These are phyloP conservation scores for Theocolax elegans DNA, from an alignment of 1,140 invertebrate species.

Conservation along the genomic window DNA sequence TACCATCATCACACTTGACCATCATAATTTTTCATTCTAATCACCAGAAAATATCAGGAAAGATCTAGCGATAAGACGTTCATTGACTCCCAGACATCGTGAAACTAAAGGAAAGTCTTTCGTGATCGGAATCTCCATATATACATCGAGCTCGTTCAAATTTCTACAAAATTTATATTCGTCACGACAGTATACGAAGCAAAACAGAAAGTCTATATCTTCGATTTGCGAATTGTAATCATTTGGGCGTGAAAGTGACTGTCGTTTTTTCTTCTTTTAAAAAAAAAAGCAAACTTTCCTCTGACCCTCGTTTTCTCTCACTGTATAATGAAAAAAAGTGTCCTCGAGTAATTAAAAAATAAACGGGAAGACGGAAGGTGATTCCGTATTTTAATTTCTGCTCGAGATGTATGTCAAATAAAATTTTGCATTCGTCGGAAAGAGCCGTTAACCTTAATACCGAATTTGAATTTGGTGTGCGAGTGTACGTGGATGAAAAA, in stretches of 20 bases:
- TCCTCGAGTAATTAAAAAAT: background rate
- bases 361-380: background rate
- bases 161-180: background rate
- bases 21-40: no score
- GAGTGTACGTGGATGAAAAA: background rate
- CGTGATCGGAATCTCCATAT: background rate
- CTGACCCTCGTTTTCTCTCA: background rate
- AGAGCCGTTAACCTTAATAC: slow-evolving; percentile 10
- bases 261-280: background rate
- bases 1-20: no score
- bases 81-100: no score
- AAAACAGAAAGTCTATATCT: no score
- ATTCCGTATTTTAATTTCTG: background rate
- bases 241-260: background rate
- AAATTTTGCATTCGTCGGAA: background rate
- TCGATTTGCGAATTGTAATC: background rate
- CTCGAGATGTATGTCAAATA: background rate
- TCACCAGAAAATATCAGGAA: no score
- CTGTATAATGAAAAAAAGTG: no score
- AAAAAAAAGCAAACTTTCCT: background rate
- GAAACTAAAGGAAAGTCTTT: background rate
- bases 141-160: background rate
- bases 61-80: no score
- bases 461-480: background rate
- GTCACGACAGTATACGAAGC: background rate